Evolutionary conservation across 1,140 invertebrate species (phyloP), one percentile per base, ranked within the genome.

Genomic region (Coelopa frigida): DNA sequence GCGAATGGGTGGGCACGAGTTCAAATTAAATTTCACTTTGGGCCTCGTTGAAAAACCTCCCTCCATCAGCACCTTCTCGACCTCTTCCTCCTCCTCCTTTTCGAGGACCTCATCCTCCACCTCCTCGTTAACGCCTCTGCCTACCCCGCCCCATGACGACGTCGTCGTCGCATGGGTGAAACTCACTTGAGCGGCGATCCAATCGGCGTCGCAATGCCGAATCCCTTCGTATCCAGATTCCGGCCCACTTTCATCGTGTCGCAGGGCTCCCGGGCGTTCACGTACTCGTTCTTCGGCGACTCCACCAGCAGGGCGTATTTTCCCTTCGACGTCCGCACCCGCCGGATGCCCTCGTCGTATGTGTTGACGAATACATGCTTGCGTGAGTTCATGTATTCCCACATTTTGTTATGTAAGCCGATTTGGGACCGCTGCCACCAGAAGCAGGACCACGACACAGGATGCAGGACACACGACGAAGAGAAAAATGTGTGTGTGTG

Each of bases 291-390:
- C 59, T 87, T 91, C 0, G 91, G 89, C 5, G 90, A 94, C 73
- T 97, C 94, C 41, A 96, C 81, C 3, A 97, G 74, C 53, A 95
- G 82, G n/a, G 94, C 94, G 70, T 94, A 97, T 71, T 95, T 93
- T 51, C 84, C 84, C 74, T 90, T 90, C 46, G 85, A 89, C 44
- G 76, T 80, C 40, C 89, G 71, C 23, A 94, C 90, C 48, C 84
- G 73, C 46, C 78, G 72, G 49, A 94, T 90, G 6, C 90, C 90
- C 64, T 92, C 87, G 46, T 86, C 84, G 61, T 94, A 91, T 2
- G 80, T 81, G 47, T 75, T 72, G 1, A 90, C 85, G 56, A 93
- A 91, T 21, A 90, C 85, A 58, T 89, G 78, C 53, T 85, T 85
- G 52, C 83, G 73, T 10, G 84, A 79, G 53, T 84, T 86, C 93